phyloP scores from a whole-genome alignment of 2,113 vertebrate genomes.

The Syrrhaptes paradoxus region DNA sequence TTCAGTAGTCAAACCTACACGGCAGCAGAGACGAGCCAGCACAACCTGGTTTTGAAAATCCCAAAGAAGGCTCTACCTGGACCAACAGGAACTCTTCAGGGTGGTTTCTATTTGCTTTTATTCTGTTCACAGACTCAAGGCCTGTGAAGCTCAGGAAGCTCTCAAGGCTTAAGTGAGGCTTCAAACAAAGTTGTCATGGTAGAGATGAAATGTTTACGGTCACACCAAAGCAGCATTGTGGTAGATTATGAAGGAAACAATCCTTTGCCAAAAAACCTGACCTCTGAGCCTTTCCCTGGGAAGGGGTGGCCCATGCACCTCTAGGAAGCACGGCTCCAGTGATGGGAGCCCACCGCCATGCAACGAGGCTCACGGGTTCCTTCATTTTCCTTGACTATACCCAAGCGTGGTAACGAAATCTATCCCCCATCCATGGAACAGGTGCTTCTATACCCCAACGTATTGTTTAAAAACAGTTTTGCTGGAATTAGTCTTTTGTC shows the following conservation, averaged over 20 bases:
- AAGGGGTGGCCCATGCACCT: not conserved
- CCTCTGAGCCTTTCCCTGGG: not conserved
- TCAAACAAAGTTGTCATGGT: not conserved
- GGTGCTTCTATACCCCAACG: not conserved
- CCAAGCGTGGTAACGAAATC: not conserved
- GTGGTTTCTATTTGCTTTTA: not conserved
- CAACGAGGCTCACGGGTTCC: not conserved
- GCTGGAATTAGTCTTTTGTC: slow-evolving; percentile 1
- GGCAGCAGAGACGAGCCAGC: not conserved
- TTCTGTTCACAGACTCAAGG: not conserved
- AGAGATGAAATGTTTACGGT: not conserved
- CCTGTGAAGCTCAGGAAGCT: not conserved
- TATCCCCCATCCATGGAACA: not conserved
- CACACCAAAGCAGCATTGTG: not conserved
- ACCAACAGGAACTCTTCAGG: not conserved
- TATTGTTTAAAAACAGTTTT: not conserved
- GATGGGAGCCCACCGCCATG: not conserved
- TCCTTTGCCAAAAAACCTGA: not conserved
- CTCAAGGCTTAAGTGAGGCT: not conserved
- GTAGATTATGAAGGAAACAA: not conserved
- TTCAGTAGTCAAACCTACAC: not conserved
- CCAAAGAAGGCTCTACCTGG: not conserved
- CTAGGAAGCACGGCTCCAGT: rapidly evolving
- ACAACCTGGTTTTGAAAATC: not conserved
- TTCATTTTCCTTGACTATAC: not conserved